Percentiles rank a stretch among this genome's conserved stretches.
phyloP scores from a whole-genome alignment of 2,113 vertebrate genomes.

The Poicephalus meyeri region DNA sequence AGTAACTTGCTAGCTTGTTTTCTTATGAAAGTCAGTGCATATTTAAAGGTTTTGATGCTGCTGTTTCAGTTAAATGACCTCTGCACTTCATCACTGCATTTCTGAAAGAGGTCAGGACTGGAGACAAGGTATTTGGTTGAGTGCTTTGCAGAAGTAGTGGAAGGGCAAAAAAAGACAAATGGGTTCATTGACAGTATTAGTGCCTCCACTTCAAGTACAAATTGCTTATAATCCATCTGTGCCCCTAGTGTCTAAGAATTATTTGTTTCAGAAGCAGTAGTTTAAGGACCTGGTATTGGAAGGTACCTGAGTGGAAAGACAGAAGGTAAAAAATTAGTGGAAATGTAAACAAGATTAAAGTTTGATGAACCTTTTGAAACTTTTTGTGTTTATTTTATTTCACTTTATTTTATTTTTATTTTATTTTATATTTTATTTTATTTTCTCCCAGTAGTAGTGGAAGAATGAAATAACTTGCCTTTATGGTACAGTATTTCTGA shows the following conservation, averaged over 20 bases:
- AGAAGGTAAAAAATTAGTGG: background rate
- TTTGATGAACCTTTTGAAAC: background rate
- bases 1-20: background rate
- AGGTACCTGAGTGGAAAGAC: background rate
- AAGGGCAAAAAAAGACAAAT: background rate
- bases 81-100: background rate
- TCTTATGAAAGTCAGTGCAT: background rate
- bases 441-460: background rate
- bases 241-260: background rate
- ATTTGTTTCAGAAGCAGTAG: background rate
- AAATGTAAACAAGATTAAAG: background rate
- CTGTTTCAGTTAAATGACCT: conserved; percentile 12
- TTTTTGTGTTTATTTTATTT: background rate
- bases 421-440: no score
- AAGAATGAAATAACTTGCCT: background rate
- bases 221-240: conserved; percentile 41
- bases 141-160: background rate
- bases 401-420: no score
- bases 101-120: background rate
- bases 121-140: background rate
- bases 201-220: conserved; percentile 20
- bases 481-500: background rate
- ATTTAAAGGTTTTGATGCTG: background rate
- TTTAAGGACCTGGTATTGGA: background rate
- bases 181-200: background rate